A percentile compares a stretch with the other conserved stretches of the same genome.
These are phyloP conservation scores for Scaptomyza flava DNA, from an alignment of 2,888 invertebrate genomes.

Conservation along the genomic window DNA sequence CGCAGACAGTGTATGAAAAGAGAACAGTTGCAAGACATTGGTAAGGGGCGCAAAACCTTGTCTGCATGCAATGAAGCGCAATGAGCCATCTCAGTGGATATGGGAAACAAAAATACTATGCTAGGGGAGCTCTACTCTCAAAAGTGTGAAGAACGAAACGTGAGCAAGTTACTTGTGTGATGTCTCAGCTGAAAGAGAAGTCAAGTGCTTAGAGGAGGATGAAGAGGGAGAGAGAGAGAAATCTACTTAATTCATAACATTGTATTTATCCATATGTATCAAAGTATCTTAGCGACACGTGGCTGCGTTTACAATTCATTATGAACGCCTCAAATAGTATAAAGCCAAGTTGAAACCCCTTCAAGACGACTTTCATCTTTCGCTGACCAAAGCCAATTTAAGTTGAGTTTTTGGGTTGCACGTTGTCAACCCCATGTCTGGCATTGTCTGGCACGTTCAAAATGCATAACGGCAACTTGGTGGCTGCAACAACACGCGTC, in stretches of 20 bases:
- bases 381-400: conserved; percentile 67
- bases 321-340: conserved; percentile 53
- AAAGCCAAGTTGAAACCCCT: conserved; percentile 38
- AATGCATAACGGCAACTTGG: conserved; percentile 70
- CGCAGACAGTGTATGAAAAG: conserved; percentile 3
- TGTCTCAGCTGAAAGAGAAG: conserved; percentile 7
- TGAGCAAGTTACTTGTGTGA: conserved; percentile 13
- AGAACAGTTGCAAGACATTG: conserved; percentile 41
- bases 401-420: conserved; percentile 26
- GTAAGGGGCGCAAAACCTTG: conserved; percentile 22
- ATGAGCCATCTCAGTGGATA: conserved; percentile 34
- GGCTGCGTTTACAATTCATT: conserved; percentile 77
- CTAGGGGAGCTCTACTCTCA: not conserved
- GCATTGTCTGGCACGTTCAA: conserved; percentile 50
- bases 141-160: conserved; percentile 39
- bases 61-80: conserved; percentile 55
- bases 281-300: conserved; percentile 54
- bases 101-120: conserved; percentile 17
- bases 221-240: not conserved
- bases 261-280: conserved; percentile 12
- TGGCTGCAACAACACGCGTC: conserved; percentile 61
- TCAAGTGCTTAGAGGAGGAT: conserved; percentile 25
- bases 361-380: conserved; percentile 42
- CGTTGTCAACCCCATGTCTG: conserved; percentile 51
- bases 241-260: conserved; percentile 38